phyloP scores from a whole-genome alignment of 2,797 vertebrate genomes.

The Phalloptychus januarius region DNA sequence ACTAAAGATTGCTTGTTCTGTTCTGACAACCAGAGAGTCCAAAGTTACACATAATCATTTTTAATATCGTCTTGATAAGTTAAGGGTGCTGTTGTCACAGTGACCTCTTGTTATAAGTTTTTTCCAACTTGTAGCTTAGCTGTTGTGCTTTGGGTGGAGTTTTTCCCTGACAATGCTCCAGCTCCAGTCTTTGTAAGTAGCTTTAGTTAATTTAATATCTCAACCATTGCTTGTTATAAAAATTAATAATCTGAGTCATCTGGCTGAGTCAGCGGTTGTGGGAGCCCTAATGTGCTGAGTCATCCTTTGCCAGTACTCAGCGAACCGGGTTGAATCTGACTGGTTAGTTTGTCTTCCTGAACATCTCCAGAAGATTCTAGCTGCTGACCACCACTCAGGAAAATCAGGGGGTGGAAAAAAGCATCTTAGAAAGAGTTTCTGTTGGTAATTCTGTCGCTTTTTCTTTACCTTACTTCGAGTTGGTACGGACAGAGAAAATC shows the following conservation, averaged over 20 bases:
- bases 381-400: not conserved
- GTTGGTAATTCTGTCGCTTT: not conserved
- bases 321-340: not conserved
- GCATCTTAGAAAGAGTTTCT: not conserved
- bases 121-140: not conserved
- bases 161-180: not conserved
- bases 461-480: not conserved
- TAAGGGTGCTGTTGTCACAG: not conserved
- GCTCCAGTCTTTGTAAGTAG: not conserved
- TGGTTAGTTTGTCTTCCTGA: not conserved
- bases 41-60: not conserved
- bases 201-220: not conserved
- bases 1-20: not conserved
- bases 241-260: not conserved
- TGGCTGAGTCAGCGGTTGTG: not conserved
- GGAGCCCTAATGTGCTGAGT: not conserved
- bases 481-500: not conserved
- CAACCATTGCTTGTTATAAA: not conserved
- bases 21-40: not conserved
- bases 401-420: not conserved
- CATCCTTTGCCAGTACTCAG: not conserved
- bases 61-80: not conserved
- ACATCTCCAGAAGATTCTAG: not conserved
- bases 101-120: not conserved
- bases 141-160: not conserved